Percentiles rank a stretch among this genome's conserved stretches.
These are phyloP conservation scores for Xylocopa sonorina DNA, from an alignment of 1,140 invertebrate species.

Conservation along the genomic window DNA sequence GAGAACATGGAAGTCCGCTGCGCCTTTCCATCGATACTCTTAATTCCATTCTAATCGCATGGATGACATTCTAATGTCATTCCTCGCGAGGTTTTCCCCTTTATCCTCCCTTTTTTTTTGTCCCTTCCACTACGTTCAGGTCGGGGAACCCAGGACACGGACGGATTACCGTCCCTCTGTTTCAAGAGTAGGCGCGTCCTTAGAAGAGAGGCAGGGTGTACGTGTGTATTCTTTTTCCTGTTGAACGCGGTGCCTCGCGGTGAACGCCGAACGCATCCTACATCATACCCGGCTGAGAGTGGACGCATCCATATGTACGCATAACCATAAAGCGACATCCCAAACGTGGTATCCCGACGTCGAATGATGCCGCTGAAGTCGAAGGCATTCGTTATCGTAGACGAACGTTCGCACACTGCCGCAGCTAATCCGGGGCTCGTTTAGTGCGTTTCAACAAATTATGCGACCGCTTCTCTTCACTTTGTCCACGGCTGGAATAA, in stretches of 20 bases:
- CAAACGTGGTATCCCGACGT: constrained; percentile 65
- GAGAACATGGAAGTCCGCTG: background rate
- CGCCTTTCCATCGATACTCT: constrained; percentile 5
- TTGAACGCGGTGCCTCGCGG: constrained; percentile 5
- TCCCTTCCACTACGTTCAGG: background rate
- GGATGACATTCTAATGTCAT: constrained; percentile 61
- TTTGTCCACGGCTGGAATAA: constrained; percentile 24
- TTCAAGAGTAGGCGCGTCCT: constrained; percentile 52
- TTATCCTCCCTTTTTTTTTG: background rate
- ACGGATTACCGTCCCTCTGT: constrained; percentile 45
- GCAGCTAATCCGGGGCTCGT: constrained; percentile 7
- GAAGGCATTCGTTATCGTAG: constrained; percentile 53
- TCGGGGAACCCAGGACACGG: background rate
- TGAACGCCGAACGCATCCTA: constrained; percentile 29
- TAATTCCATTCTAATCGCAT: constrained; percentile 52
- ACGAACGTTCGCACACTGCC: constrained; percentile 41
- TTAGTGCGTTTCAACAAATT: constrained; percentile 38
- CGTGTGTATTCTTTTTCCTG: constrained; percentile 40
- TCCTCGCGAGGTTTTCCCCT: constrained; percentile 29
- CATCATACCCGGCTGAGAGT: constrained; percentile 33
- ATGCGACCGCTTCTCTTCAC: constrained; percentile 19
- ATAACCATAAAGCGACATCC: constrained; percentile 64
- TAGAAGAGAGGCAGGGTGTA: constrained; percentile 37
- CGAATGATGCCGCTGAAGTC: constrained; percentile 13
- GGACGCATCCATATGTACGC: constrained; percentile 63